Evolutionary conservation across 2,888 invertebrate genomes (phyloP).

Genomic region (Seira sanloemensis): DNA sequence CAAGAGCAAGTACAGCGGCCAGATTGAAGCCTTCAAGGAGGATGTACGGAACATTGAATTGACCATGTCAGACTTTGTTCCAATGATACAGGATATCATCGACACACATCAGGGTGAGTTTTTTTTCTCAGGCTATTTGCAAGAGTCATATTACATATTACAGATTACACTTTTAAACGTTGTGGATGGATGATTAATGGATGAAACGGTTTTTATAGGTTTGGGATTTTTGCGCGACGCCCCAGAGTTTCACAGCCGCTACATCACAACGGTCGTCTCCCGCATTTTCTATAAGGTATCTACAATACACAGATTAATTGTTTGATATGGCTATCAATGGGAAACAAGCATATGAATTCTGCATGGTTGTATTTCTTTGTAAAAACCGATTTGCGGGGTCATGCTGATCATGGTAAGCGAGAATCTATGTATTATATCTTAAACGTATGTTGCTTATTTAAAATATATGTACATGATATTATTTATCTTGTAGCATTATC

Average conservation of each 20-base stretch:
- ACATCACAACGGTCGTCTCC: conserved; percentile 92
- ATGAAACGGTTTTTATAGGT: conserved; percentile 54
- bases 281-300: conserved; percentile 72
- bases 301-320: not conserved
- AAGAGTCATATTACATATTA: not conserved
- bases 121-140: not conserved
- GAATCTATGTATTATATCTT: not conserved
- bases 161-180: too few relatives aligned
- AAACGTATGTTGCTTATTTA: not conserved
- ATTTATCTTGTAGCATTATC: conserved; percentile 87
- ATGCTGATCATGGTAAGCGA: conserved; percentile 93
- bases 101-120: conserved; percentile 93
- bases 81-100: conserved; percentile 97
- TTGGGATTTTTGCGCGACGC: conserved; percentile 97
- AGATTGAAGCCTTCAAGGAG: conserved; percentile 50
- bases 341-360: not conserved
- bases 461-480: conserved; percentile 32
- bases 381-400: conserved; percentile 90
- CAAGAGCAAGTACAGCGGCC: conserved; percentile 48
- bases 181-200: not conserved
- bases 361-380: not conserved
- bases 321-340: not conserved
- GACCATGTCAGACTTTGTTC: conserved; percentile 87
- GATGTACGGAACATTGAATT: conserved; percentile 74
- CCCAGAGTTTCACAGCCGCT: conserved; percentile 98